Percentiles rank a stretch among this genome's conserved stretches.
These are phyloP conservation scores for Hydriomena furcata DNA, from an alignment of 2,888 invertebrate genomes.

Conservation along the genomic window DNA sequence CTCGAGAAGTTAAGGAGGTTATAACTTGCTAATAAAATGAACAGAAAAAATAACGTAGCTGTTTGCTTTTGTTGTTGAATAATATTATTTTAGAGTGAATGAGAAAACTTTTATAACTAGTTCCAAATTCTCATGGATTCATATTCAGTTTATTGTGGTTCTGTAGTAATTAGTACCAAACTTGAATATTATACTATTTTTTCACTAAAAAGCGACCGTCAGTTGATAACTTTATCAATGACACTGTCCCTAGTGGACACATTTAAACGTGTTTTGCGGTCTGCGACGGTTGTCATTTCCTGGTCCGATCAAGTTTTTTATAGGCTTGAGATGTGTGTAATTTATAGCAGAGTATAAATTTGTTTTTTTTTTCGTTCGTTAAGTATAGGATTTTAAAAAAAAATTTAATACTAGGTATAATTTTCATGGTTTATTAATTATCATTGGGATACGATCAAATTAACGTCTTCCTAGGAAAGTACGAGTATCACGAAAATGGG, in stretches of 20 bases:
- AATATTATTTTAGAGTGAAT: slow-evolving; percentile 1
- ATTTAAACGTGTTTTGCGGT: slow-evolving; percentile 30
- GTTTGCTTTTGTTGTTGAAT: slow-evolving; percentile 1
- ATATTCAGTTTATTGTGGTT: not conserved
- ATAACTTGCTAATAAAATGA: slow-evolving; percentile 6
- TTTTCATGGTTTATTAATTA: no score
- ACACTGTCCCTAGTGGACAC: slow-evolving; percentile 16
- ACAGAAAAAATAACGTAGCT: slow-evolving; percentile 4
- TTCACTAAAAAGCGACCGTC: no score
- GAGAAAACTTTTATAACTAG: not conserved
- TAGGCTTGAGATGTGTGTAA: slow-evolving; percentile 16
- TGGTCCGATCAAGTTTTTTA: slow-evolving; percentile 31
- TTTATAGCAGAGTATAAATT: slow-evolving; percentile 17
- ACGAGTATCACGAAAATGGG: no score
- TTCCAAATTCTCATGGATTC: not conserved
- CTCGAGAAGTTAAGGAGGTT: slow-evolving; percentile 9
- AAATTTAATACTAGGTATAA: no score
- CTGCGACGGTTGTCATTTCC: slow-evolving; percentile 23
- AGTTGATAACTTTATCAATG: slow-evolving; percentile 17
- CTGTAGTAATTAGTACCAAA: no score
- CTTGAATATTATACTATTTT: no score
- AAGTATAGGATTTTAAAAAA: no score
- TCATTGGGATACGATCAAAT: no score
- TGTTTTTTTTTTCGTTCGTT: slow-evolving; percentile 1
- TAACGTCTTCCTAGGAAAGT: no score